These are phyloP conservation scores for Macquaria ambigua DNA, from an alignment of 2,113 vertebrate genomes.

Conservation along the genomic window DNA sequence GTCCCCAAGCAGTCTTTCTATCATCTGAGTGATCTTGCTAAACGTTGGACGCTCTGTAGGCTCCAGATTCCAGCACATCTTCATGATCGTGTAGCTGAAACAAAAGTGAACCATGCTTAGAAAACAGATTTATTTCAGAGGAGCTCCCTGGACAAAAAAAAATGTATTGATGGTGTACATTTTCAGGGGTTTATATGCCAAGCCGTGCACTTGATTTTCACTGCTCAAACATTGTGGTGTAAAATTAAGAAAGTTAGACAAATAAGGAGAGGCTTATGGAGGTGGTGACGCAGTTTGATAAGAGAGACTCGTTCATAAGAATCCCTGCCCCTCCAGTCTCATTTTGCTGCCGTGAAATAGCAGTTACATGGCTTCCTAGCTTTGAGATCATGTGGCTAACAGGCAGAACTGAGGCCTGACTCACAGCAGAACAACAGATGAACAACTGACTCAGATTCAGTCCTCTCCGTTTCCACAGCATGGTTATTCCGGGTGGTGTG, in stretches of 20 bases:
- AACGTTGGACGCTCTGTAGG: conserved; percentile 92
- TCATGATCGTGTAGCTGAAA: conserved; percentile 93
- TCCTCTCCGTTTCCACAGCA: conserved; percentile 50
- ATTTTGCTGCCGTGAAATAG: conserved; percentile 73
- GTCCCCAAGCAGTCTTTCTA: conserved; percentile 86
- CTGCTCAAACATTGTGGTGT: not conserved
- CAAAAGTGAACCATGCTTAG: not conserved
- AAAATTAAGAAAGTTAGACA: conserved; percentile 3
- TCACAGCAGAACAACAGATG: conserved; percentile 75
- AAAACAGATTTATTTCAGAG: not conserved
- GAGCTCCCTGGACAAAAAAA: too few species aligned
- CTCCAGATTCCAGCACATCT: conserved; percentile 94
- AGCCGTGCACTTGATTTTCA: not conserved
- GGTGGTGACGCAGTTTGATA: conserved; percentile 52
- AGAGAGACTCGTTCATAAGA: conserved; percentile 62
- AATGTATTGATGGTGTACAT: not conserved
- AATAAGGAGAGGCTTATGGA: conserved; percentile 40
- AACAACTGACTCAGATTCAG: conserved; percentile 76
- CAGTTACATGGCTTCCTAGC: conserved; percentile 68
- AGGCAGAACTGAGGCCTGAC: conserved; percentile 78
- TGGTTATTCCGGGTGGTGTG: conserved; percentile 68
- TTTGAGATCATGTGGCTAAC: conserved; percentile 81
- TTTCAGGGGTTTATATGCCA: not conserved
- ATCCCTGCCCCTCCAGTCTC: conserved; percentile 54
- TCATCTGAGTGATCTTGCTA: conserved; percentile 89